These are phyloP conservation scores for Haliclona indistincta DNA, from an alignment of 37 sponge, comb jelly and placozoan species.

Conservation along the genomic window DNA sequence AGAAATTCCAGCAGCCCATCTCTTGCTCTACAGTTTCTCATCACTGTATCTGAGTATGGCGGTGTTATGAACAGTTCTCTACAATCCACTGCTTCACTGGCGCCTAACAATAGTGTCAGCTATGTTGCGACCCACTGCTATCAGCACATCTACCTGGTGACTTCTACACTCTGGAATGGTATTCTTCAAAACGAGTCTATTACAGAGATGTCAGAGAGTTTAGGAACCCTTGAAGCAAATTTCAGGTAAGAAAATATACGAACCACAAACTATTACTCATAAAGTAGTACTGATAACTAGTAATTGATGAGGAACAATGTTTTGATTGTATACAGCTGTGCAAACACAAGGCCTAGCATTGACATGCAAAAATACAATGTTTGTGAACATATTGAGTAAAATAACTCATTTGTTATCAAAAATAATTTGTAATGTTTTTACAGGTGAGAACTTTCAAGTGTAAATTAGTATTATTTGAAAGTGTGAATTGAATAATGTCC, in stretches of 20 bases:
- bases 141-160: constrained; percentile 85
- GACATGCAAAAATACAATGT: no score
- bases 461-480: no score
- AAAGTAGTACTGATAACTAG: no score
- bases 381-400: no score
- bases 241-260: constrained; percentile 19
- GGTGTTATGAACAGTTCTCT: constrained; percentile 89
- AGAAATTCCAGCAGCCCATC: background rate
- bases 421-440: no score
- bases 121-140: constrained; percentile 65
- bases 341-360: no score
- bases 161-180: constrained; percentile 71
- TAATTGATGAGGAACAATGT: no score
- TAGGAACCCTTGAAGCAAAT: background rate
- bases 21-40: background rate
- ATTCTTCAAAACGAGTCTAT: background rate
- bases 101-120: constrained; percentile 6
- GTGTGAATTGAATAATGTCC: no score
- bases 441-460: no score
- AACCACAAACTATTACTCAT: no score
- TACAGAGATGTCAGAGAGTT: background rate
- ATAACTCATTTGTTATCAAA: no score
- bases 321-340: no score
- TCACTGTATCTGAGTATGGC: constrained; percentile 66
- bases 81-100: background rate